phyloP scores from a whole-genome alignment of 2,888 invertebrate genomes.

The Heliconius charithonia region DNA sequence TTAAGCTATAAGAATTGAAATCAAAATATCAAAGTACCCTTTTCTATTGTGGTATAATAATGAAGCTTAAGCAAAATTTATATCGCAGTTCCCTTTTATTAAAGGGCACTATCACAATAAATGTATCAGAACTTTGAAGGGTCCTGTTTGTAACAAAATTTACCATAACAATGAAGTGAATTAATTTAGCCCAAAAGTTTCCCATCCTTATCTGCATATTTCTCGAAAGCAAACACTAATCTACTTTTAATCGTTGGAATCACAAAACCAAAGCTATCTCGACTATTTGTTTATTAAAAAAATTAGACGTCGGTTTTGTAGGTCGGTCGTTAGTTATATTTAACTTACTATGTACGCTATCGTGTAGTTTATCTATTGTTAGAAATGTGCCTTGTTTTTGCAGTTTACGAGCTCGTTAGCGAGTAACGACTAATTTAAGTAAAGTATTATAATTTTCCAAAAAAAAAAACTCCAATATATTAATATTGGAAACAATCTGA shows the following conservation, averaged over 20 bases:
- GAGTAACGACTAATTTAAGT: conserved; percentile 6
- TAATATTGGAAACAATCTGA: conserved; percentile 72
- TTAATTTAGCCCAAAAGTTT: conserved; percentile 59
- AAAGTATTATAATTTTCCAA: not conserved
- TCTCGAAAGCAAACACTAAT: conserved; percentile 64
- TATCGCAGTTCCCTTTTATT: conserved; percentile 53
- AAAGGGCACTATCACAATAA: conserved; percentile 48
- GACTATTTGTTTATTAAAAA: conserved; percentile 51
- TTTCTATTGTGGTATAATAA: conserved; percentile 39
- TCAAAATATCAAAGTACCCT: conserved; percentile 21
- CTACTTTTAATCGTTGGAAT: conserved; percentile 67
- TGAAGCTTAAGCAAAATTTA: conserved; percentile 38
- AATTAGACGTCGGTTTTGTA: conserved; percentile 50
- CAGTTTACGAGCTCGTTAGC: conserved; percentile 38
- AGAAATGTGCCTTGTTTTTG: not conserved
- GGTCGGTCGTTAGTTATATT: conserved; percentile 66
- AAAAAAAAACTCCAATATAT: conserved; percentile 28
- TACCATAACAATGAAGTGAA: conserved; percentile 70
- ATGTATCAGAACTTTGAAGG: conserved; percentile 48
- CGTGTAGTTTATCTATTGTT: not conserved
- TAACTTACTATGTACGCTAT: conserved; percentile 2
- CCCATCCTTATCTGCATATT: conserved; percentile 60
- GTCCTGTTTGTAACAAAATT: conserved; percentile 49
- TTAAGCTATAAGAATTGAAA: conserved; percentile 30
- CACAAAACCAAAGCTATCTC: conserved; percentile 57